A percentile compares a stretch with the other conserved stretches of the same genome.
Evolutionary conservation across 1,140 invertebrate genomes (phyloP).

Genomic region (Drosophila sp.): DNA sequence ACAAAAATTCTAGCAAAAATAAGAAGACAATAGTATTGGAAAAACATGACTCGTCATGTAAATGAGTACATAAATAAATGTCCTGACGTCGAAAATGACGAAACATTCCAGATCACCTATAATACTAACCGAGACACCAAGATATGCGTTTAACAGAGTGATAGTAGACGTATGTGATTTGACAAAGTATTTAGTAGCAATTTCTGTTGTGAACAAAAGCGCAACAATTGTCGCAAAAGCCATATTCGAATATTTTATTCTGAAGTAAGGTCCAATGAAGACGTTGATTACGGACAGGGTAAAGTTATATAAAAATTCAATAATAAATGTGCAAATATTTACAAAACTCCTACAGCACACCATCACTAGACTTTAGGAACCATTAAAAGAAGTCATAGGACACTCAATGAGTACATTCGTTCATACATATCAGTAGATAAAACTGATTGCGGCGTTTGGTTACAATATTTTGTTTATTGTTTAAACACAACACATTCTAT

Average conservation of each 20-base stretch:
- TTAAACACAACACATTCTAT: not conserved
- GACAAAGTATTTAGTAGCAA: too few relatives aligned
- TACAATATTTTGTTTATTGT: too few relatives aligned
- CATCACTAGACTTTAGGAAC: not conserved
- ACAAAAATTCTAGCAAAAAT: not conserved
- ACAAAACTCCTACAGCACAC: too few relatives aligned
- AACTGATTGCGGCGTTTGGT: not conserved
- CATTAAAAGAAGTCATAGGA: not conserved
- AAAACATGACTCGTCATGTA: not conserved
- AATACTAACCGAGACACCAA: not conserved
- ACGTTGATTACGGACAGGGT: not conserved
- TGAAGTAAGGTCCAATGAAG: not conserved
- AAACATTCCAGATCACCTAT: not conserved
- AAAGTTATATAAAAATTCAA: not conserved
- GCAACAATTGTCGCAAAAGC: not conserved
- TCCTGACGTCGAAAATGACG: not conserved
- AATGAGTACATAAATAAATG: not conserved
- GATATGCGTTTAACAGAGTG: too few relatives aligned
- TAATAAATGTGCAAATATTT: too few relatives aligned
- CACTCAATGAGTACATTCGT: not conserved
- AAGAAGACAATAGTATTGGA: not conserved
- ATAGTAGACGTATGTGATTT: not conserved
- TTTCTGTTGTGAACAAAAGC: too few relatives aligned
- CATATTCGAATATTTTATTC: conserved; percentile 4
- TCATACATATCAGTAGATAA: conserved; percentile 4